Evolutionary conservation across 2,113 vertebrate species (phyloP).

Genomic region (Neopipo cinnamomea): DNA sequence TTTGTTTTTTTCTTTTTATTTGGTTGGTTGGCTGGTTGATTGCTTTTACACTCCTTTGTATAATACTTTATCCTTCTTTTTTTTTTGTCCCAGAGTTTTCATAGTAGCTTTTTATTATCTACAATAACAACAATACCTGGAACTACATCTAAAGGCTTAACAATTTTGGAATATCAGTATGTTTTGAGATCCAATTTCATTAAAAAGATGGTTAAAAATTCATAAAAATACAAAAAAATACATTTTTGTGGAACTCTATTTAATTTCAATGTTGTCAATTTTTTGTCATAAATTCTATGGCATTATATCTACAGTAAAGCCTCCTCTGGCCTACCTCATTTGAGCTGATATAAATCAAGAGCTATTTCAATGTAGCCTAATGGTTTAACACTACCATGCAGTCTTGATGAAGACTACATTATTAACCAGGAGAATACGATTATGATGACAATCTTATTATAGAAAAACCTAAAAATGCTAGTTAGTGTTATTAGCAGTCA

Average conservation of each 20-base stretch:
- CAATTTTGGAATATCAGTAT: background rate
- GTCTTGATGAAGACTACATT: background rate
- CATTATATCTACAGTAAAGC: background rate
- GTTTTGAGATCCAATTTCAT: background rate
- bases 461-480: background rate
- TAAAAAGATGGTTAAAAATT: background rate
- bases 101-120: background rate
- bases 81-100: background rate
- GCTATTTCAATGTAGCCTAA: background rate
- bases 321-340: background rate
- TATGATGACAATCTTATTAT: background rate
- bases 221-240: background rate
- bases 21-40: background rate
- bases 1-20: background rate
- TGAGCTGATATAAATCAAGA: background rate
- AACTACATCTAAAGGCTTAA: background rate
- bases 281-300: background rate
- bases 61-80: background rate
- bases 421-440: background rate
- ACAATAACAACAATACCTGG: background rate
- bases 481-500: background rate
- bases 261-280: background rate
- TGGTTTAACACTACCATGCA: background rate
- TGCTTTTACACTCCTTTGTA: background rate
- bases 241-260: background rate